phyloP scores from a whole-genome alignment of 64 coral and sea anemone species.

The Platygyra sinensis region DNA sequence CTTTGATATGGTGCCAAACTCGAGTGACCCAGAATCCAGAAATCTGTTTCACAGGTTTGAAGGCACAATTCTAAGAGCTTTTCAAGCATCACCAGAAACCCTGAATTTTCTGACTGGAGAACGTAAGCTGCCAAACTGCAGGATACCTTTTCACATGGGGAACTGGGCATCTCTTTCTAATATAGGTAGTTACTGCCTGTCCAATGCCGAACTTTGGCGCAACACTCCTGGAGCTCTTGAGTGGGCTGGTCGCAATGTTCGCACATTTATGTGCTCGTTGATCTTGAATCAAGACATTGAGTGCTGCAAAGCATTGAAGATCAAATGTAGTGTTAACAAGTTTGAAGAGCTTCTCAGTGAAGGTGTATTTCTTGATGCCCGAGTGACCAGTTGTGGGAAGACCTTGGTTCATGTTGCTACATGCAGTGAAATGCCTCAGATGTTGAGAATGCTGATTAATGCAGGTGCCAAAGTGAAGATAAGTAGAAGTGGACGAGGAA shows the following conservation, averaged over 20 bases:
- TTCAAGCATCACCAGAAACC: conserved; percentile 63
- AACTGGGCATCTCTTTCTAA: conserved; percentile 68
- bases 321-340: conserved; percentile 22
- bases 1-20: conserved; percentile 14
- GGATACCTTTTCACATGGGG: conserved; percentile 66
- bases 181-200: conserved; percentile 70
- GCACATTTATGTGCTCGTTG: conserved; percentile 64
- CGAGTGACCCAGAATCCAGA: background rate
- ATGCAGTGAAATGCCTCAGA: conserved; percentile 38
- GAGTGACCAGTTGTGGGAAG: conserved; percentile 20
- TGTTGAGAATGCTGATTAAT: conserved; percentile 59
- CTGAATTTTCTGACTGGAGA: conserved; percentile 72
- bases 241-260: conserved; percentile 75
- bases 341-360: conserved; percentile 59
- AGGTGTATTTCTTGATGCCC: conserved; percentile 71
- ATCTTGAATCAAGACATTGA: conserved; percentile 68
- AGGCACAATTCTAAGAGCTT: conserved; percentile 80
- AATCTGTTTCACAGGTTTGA: conserved; percentile 34
- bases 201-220: conserved; percentile 82
- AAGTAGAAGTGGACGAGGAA: background rate
- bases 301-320: conserved; percentile 19
- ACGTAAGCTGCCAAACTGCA: conserved; percentile 66
- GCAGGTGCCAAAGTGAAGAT: conserved; percentile 71
- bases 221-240: conserved; percentile 80
- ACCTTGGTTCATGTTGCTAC: conserved; percentile 67